Percentiles rank a stretch among this genome's conserved stretches.
These are phyloP conservation scores for Scaptodrosophila lebanonensis DNA, from an alignment of 1,140 invertebrate species.

Conservation along the genomic window DNA sequence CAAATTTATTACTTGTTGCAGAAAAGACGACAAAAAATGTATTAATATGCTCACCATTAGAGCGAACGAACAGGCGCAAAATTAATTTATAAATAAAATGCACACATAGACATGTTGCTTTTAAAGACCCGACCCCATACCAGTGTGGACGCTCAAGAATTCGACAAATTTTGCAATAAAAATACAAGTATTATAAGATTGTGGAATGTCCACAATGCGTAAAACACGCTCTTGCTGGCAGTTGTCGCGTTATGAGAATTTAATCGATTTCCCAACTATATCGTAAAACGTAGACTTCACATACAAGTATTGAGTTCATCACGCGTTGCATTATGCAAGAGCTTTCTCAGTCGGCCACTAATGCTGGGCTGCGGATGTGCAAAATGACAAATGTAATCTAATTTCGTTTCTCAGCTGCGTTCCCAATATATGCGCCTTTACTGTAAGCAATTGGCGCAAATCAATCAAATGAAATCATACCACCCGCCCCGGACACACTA, in stretches of 20 bases:
- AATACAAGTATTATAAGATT: slow-evolving; percentile 33
- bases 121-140: neutral
- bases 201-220: slow-evolving; percentile 59
- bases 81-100: slow-evolving; percentile 62
- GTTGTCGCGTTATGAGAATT: slow-evolving; percentile 34
- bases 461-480: slow-evolving; percentile 58
- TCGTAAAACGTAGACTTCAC: slow-evolving; percentile 11
- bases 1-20: slow-evolving; percentile 70
- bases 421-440: slow-evolving; percentile 6
- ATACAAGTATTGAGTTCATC: slow-evolving; percentile 8
- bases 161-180: slow-evolving; percentile 16
- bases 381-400: slow-evolving; percentile 1
- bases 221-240: slow-evolving; percentile 32
- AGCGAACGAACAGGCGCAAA: slow-evolving; percentile 28
- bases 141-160: neutral
- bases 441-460: slow-evolving; percentile 54
- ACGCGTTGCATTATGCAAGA: too few relatives aligned
- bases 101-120: slow-evolving; percentile 41
- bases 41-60: slow-evolving; percentile 68
- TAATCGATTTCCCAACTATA: slow-evolving; percentile 33
- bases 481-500: too few relatives aligned
- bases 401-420: slow-evolving; percentile 1
- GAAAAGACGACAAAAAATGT: slow-evolving; percentile 58
- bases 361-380: too few relatives aligned
- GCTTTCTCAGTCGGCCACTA: too few relatives aligned